Conservation (phyloP, 2,797 vertebrate species). For the Crenichthys baileyi region DNA sequence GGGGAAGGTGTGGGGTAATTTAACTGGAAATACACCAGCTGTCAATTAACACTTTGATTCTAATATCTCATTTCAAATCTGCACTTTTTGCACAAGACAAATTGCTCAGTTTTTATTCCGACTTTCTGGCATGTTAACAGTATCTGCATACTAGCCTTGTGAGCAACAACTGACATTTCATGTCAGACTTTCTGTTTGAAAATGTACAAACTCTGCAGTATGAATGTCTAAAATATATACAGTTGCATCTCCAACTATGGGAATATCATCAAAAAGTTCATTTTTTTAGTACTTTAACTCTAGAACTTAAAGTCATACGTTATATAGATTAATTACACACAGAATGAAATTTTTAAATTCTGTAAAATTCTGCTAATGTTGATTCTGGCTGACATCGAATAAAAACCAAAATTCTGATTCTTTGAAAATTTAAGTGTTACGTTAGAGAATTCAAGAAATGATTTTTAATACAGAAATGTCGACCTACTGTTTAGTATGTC, state of each 20-base stretch:
- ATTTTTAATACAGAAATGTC: no score
- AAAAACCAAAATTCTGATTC: no score
- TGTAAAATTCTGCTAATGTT: no score
- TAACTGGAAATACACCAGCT: constrained; percentile 80
- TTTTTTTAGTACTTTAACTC: not conserved
- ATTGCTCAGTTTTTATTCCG: not conserved
- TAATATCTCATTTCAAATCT: constrained; percentile 19
- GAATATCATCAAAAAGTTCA: not conserved
- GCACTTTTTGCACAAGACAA: constrained; percentile 6
- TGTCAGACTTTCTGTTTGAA: not conserved
- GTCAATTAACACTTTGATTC: constrained; percentile 50
- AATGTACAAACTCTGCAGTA: not conserved
- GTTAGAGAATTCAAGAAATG: no score
- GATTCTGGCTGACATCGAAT: no score
- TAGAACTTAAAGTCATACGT: not conserved
- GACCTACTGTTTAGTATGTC: no score
- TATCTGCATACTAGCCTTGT: not conserved
- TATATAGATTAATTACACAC: not conserved
- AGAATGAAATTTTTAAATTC: no score
- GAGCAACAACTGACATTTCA: not conserved
- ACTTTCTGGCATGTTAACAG: not conserved
- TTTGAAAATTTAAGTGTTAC: no score
- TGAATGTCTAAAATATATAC: not conserved
- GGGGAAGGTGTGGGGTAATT: constrained; percentile 74
- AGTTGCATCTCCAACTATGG: not conserved